Evolutionary conservation across 2,113 vertebrate genomes (phyloP).

Genomic region (Notarius quadriscutis): DNA sequence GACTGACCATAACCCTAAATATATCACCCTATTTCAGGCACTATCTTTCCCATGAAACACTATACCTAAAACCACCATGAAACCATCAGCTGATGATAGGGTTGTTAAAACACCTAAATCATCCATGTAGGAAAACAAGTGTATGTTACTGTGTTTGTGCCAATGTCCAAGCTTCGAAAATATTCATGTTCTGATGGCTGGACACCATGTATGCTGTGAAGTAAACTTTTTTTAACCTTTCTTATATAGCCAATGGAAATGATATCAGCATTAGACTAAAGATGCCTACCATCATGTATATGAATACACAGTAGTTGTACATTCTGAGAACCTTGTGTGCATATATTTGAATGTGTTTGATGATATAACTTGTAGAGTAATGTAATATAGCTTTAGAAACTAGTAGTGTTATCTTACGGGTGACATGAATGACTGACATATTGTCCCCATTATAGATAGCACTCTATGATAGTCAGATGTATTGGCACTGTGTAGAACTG

Average conservation of each 20-base stretch:
- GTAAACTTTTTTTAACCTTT: slow-evolving; percentile 34
- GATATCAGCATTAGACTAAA: slow-evolving; percentile 53
- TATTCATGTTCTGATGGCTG: slow-evolving; percentile 14
- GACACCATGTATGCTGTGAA: slow-evolving; percentile 32
- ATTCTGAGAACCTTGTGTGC: slow-evolving; percentile 65
- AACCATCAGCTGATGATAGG: slow-evolving; percentile 57
- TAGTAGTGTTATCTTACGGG: slow-evolving; percentile 53
- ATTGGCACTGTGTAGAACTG: slow-evolving; percentile 20
- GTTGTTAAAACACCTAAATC: slow-evolving; percentile 35
- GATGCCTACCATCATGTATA: slow-evolving; percentile 51
- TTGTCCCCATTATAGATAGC: slow-evolving; percentile 36
- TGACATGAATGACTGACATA: slow-evolving; percentile 36
- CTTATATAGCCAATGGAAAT: slow-evolving; percentile 51
- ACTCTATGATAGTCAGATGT: slow-evolving; percentile 30
- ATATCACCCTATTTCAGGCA: slow-evolving; percentile 65
- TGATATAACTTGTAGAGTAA: slow-evolving; percentile 60
- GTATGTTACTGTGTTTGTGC: slow-evolving; percentile 21
- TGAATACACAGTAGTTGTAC: slow-evolving; percentile 65
- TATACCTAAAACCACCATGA: slow-evolving; percentile 65
- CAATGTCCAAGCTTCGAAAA: slow-evolving; percentile 17
- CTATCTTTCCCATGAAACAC: slow-evolving; percentile 59
- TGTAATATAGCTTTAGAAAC: slow-evolving; percentile 56
- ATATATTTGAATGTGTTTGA: slow-evolving; percentile 64
- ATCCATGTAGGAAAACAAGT: slow-evolving; percentile 8
- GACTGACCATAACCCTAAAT: slow-evolving; percentile 63